phyloP scores from a whole-genome alignment of 2,888 invertebrate genomes.

The Mechanitis mazaeus region DNA sequence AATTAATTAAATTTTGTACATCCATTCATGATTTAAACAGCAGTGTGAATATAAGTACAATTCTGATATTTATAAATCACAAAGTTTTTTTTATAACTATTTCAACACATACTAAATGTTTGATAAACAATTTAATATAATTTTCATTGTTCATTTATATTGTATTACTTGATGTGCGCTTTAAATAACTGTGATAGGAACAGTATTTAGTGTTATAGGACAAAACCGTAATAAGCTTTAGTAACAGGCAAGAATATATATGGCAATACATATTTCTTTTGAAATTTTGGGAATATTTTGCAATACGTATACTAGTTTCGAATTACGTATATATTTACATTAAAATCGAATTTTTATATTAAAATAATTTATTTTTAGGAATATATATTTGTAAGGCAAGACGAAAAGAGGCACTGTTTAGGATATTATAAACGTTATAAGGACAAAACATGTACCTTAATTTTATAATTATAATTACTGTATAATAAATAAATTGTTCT shows the following conservation, averaged over 20 bases:
- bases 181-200: slow-evolving; percentile 1
- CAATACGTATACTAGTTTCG: neutral
- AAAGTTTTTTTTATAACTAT: slow-evolving; percentile 5
- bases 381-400: slow-evolving; percentile 50
- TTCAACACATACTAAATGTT: neutral
- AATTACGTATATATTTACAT: neutral
- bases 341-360: neutral
- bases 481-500: neutral
- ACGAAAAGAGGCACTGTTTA: slow-evolving; percentile 43
- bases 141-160: neutral
- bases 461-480: neutral
- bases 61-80: slow-evolving; percentile 16
- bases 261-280: neutral
- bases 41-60: slow-evolving; percentile 27
- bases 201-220: neutral
- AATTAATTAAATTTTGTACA: slow-evolving; percentile 2
- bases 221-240: neutral
- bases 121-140: neutral
- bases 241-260: neutral
- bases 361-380: slow-evolving; percentile 10
- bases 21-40: slow-evolving; percentile 37
- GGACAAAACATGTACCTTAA: neutral
- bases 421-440: slow-evolving; percentile 12
- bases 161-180: neutral
- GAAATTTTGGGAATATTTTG: neutral